phyloP scores from a whole-genome alignment of 1,140 invertebrate species.

The Palaemon carinicauda region DNA sequence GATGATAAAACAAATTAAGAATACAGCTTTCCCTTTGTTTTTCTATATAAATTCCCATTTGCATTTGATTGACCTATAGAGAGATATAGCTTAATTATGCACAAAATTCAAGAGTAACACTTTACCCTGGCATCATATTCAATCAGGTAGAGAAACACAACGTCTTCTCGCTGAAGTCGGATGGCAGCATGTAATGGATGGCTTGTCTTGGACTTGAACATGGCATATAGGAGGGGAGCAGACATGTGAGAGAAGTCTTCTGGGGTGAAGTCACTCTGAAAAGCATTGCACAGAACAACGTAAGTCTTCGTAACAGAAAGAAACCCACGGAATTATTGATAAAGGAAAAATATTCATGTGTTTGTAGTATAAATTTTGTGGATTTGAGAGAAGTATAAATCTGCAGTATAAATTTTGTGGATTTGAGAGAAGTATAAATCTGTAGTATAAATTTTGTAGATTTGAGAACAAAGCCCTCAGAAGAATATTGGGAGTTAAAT shows the following conservation, averaged over 20 bases:
- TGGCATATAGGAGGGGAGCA: conserved; percentile 84
- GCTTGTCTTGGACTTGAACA: conserved; percentile 90
- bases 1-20: no score
- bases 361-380: no score
- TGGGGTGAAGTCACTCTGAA: conserved; percentile 83
- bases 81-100: background rate
- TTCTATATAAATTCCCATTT: no score
- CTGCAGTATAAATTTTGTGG: no score
- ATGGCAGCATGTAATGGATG: conserved; percentile 90
- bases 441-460: no score
- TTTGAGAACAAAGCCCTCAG: no score
- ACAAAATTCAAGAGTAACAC: background rate
- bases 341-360: no score
- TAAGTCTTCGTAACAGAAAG: background rate
- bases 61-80: no score
- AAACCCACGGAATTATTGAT: background rate
- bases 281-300: conserved; percentile 4
- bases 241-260: conserved; percentile 94
- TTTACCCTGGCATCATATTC: conserved; percentile 87
- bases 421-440: no score
- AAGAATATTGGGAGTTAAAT: no score
- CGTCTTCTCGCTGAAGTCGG: conserved; percentile 86
- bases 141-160: conserved; percentile 91
- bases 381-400: conserved; percentile 70
- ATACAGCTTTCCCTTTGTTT: no score